These are phyloP conservation scores for Meandrusa payeni DNA, from an alignment of 2,888 invertebrate genomes.

Conservation along the genomic window DNA sequence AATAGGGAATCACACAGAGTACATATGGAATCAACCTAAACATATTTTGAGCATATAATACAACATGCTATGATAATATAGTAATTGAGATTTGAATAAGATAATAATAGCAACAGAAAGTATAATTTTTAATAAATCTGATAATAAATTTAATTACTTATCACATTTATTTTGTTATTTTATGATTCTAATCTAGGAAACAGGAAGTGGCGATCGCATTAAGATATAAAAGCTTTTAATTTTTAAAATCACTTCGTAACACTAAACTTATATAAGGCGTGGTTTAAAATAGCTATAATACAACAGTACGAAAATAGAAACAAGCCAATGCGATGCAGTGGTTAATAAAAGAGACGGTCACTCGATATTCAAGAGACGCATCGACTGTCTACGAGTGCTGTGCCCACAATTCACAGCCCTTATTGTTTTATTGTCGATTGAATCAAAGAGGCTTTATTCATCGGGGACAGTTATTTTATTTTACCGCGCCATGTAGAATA, in stretches of 20 bases:
- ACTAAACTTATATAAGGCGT: constrained; percentile 10
- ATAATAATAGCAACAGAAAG: too few species aligned
- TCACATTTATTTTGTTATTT: constrained; percentile 2
- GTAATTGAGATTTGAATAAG: too few species aligned
- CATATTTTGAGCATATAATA: too few species aligned
- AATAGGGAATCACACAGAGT: too few species aligned
- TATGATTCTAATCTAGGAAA: neutral
- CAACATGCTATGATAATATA: too few species aligned
- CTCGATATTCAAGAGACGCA: constrained; percentile 40
- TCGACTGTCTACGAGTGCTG: constrained; percentile 32
- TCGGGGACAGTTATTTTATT: constrained; percentile 18
- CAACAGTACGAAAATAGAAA: constrained; percentile 41
- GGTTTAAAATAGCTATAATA: constrained; percentile 19
- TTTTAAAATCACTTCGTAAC: constrained; percentile 6
- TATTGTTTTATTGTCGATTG: constrained; percentile 39
- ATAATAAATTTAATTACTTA: too few species aligned
- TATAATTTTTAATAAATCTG: too few species aligned
- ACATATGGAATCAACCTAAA: too few species aligned
- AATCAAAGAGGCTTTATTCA: constrained; percentile 27
- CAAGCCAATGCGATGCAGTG: constrained; percentile 37
- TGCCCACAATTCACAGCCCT: constrained; percentile 31
- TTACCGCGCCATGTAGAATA: constrained; percentile 19
- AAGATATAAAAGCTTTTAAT: constrained; percentile 20
- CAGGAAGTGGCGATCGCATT: constrained; percentile 9
- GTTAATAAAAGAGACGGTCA: constrained; percentile 36